phyloP scores from a whole-genome alignment of 2,888 invertebrate genomes.

The Polia nebulosa region DNA sequence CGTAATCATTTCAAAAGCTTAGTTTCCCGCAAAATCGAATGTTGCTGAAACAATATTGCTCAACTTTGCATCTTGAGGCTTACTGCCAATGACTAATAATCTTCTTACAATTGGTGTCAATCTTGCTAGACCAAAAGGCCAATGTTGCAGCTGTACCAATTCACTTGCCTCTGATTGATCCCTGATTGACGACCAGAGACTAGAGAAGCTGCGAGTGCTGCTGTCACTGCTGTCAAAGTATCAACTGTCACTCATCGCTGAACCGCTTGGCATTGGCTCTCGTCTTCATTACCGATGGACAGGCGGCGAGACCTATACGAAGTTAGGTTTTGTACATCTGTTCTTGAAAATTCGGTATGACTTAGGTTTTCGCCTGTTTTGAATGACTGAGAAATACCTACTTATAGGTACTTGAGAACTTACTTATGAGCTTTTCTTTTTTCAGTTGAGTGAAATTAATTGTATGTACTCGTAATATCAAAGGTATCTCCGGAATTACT shows the following conservation, averaged over 20 bases:
- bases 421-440: no score
- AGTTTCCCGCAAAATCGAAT: background rate
- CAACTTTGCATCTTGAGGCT: background rate
- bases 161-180: constrained; percentile 27
- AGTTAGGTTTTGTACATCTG: background rate
- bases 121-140: background rate
- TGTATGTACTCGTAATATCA: no score
- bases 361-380: no score
- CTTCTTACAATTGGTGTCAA: constrained; percentile 1
- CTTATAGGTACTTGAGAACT: no score
- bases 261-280: constrained; percentile 20
- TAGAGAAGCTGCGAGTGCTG: constrained; percentile 17
- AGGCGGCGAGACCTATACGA: background rate
- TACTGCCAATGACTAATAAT: background rate
- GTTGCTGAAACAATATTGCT: background rate
- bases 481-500: no score
- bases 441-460: no score
- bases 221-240: constrained; percentile 19
- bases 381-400: no score
- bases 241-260: constrained; percentile 23
- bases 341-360: background rate
- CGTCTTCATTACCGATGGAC: constrained; percentile 20
- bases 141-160: background rate
- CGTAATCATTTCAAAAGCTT: background rate
- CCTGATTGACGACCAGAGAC: constrained; percentile 37